These are phyloP conservation scores for Nomada ruficornis DNA, from an alignment of 2,888 invertebrate genomes.

Conservation along the genomic window DNA sequence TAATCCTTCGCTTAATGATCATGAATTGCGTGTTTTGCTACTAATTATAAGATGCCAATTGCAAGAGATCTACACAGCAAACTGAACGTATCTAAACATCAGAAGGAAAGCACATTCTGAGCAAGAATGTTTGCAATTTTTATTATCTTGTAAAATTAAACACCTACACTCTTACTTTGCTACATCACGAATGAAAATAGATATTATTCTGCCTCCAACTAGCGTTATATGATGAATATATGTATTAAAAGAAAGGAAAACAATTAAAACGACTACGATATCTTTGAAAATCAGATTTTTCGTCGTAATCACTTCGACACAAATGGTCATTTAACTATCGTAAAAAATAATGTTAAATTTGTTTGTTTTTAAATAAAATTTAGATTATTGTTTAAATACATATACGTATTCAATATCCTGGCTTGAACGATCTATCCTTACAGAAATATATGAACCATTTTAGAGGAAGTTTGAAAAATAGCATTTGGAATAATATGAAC, in stretches of 20 bases:
- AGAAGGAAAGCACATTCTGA: not conserved
- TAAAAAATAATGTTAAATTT: slow-evolving; percentile 60
- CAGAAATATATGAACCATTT: not conserved
- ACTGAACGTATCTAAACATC: slow-evolving; percentile 15
- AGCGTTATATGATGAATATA: slow-evolving; percentile 19
- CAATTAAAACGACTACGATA: slow-evolving; percentile 14
- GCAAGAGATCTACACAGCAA: slow-evolving; percentile 8
- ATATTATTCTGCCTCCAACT: slow-evolving; percentile 29
- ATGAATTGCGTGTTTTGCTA: slow-evolving; percentile 38
- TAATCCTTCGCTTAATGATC: slow-evolving; percentile 13
- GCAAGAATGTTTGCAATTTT: slow-evolving; percentile 2
- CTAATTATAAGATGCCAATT: slow-evolving; percentile 33
- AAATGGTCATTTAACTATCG: slow-evolving; percentile 37
- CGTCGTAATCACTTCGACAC: slow-evolving; percentile 26
- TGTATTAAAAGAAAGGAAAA: slow-evolving; percentile 9
- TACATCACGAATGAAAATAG: slow-evolving; percentile 31
- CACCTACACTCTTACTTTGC: slow-evolving; percentile 30
- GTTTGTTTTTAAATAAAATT: slow-evolving; percentile 69
- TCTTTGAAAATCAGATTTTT: slow-evolving; percentile 23
- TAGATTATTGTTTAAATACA: slow-evolving; percentile 60
- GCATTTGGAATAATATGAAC: not conserved
- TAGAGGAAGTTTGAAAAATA: not conserved
- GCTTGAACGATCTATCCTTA: slow-evolving; percentile 20
- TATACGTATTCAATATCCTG: slow-evolving; percentile 38
- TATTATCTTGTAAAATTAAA: slow-evolving; percentile 23